phyloP scores from a whole-genome alignment of 1,140 invertebrate genomes.

The Conopomorpha cramerella region DNA sequence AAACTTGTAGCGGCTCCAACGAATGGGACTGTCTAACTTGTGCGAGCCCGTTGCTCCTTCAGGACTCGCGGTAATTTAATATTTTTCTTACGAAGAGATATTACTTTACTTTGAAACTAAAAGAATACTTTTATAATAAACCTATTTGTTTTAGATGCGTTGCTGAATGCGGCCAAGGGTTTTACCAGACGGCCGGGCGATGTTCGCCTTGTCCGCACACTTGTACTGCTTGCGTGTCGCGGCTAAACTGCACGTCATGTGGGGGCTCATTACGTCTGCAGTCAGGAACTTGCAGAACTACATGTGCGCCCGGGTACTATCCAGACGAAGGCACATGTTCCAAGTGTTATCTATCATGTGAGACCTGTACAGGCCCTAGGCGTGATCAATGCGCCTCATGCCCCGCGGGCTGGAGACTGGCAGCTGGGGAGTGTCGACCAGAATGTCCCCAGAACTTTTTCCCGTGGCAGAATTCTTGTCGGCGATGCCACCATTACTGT shows the following conservation, averaged over 20 bases:
- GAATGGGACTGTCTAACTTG: slow-evolving; percentile 75
- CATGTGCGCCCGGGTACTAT: slow-evolving; percentile 77
- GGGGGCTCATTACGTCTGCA: slow-evolving; percentile 73
- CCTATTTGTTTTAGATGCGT: slow-evolving; percentile 70
- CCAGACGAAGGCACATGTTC: slow-evolving; percentile 79
- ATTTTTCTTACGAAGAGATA: no score
- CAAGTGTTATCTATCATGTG: slow-evolving; percentile 81
- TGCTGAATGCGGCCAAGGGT: slow-evolving; percentile 73
- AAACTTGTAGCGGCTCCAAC: slow-evolving; percentile 72
- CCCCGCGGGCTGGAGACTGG: slow-evolving; percentile 73
- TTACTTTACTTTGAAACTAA: no score
- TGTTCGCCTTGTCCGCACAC: slow-evolving; percentile 78
- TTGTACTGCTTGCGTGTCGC: slow-evolving; percentile 74
- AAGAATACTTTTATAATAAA: no score
- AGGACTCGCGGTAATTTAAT: slow-evolving; percentile 58
- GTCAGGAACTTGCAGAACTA: slow-evolving; percentile 76
- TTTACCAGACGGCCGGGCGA: slow-evolving; percentile 68
- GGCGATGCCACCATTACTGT: slow-evolving; percentile 82
- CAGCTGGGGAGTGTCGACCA: slow-evolving; percentile 78
- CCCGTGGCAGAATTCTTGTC: slow-evolving; percentile 75
- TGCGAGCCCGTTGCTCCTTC: slow-evolving; percentile 67
- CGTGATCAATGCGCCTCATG: slow-evolving; percentile 83
- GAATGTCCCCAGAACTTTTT: slow-evolving; percentile 84
- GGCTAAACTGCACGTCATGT: slow-evolving; percentile 78
- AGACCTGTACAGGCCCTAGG: slow-evolving; percentile 67